These are phyloP conservation scores for Callitettix versicolor DNA, from an alignment of 1,140 invertebrate genomes.

Conservation along the genomic window DNA sequence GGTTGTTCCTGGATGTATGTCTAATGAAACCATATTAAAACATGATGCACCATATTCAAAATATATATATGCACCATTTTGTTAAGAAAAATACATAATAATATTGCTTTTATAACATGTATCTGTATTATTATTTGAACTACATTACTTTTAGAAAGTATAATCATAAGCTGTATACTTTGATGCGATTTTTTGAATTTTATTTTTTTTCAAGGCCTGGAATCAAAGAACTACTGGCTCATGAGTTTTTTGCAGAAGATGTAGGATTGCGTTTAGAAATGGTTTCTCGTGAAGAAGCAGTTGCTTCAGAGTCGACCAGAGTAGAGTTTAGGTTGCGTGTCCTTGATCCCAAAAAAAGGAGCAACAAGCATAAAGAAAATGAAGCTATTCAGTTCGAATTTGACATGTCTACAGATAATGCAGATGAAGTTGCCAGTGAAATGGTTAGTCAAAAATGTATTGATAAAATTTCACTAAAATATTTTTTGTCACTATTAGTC, in stretches of 20 bases:
- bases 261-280: conserved; percentile 90
- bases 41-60: too few species aligned
- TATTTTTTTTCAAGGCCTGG: conserved; percentile 51
- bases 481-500: too few species aligned
- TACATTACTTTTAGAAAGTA: too few species aligned
- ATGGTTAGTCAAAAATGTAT: conserved; percentile 54
- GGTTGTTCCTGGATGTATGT: too few species aligned
- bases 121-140: too few species aligned
- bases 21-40: too few species aligned
- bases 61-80: too few species aligned
- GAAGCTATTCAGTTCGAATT: conserved; percentile 99
- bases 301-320: conserved; percentile 33
- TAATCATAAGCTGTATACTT: too few species aligned
- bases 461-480: too few species aligned
- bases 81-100: too few species aligned
- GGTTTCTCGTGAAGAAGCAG: conserved; percentile 58
- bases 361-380: conserved; percentile 94
- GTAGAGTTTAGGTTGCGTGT: conserved; percentile 88
- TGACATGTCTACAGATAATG: conserved; percentile 84
- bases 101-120: too few species aligned
- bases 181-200: conserved; percentile 9
- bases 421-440: conserved; percentile 90
- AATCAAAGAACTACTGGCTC: conserved; percentile 88
- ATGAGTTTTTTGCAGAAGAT: conserved; percentile 97
- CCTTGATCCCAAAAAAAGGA: conserved; percentile 92